phyloP scores from a whole-genome alignment of 2,797 vertebrate species.

The Rhadinocentrus ornatus region DNA sequence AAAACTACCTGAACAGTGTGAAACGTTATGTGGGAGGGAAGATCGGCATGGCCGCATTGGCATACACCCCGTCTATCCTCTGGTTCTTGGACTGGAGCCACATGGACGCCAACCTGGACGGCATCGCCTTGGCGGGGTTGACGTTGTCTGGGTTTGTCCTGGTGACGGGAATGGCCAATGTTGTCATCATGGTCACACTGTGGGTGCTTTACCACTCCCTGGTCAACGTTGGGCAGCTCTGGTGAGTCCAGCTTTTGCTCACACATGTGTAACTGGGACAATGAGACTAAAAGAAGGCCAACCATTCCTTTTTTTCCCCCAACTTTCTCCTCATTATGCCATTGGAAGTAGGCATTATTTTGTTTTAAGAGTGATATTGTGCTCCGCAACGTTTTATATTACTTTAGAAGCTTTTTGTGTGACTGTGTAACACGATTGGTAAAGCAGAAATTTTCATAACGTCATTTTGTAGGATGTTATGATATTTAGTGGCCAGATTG shows the following conservation, averaged over 20 bases:
- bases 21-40: conserved; percentile 88
- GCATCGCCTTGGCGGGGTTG: conserved; percentile 86
- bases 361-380: not conserved
- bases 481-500: not conserved
- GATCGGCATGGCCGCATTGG: conserved; percentile 81
- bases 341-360: too few species aligned
- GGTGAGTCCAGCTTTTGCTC: conserved; percentile 82
- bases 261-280: not conserved
- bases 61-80: conserved; percentile 87
- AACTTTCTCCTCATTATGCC: not conserved
- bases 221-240: conserved; percentile 93
- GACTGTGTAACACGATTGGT: not conserved
- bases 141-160: conserved; percentile 84
- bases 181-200: conserved; percentile 89
- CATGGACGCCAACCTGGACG: conserved; percentile 90
- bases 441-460: not conserved
- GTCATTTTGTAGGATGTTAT: not conserved
- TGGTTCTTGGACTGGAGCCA: conserved; percentile 92
- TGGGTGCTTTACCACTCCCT: conserved; percentile 95
- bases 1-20: conserved; percentile 85
- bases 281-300: too few species aligned
- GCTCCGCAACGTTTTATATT: not conserved
- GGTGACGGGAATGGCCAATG: conserved; percentile 88
- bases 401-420: not conserved
- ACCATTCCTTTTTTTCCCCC: too few species aligned